Percentiles rank a stretch among this genome's conserved stretches.
Conservation (phyloP, 2,797 vertebrate species). For the Coccyzus lansbergi region DNA sequence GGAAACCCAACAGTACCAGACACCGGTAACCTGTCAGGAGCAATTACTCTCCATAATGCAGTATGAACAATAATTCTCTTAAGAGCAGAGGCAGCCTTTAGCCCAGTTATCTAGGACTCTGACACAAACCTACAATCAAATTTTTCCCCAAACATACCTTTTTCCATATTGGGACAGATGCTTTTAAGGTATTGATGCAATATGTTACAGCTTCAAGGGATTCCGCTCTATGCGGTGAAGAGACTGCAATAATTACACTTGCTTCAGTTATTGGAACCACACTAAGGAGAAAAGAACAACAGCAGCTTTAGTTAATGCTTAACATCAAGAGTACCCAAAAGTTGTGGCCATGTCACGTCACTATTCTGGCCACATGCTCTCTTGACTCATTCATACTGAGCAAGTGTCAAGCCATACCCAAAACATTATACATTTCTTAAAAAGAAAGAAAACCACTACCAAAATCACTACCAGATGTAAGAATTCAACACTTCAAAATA, state of each 20-base stretch:
- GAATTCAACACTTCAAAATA: conserved; percentile 26
- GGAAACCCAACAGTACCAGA: background rate
- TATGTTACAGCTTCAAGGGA: conserved; percentile 86
- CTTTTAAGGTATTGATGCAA: conserved; percentile 87
- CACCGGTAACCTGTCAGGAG: background rate
- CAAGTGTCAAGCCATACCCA: conserved; percentile 46
- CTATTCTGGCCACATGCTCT: conserved; percentile 19
- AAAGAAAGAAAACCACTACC: conserved; percentile 43
- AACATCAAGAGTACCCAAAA: conserved; percentile 9
- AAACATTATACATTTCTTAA: conserved; percentile 37
- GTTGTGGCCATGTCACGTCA: conserved; percentile 34
- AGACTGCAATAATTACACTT: conserved; percentile 89
- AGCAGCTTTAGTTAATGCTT: conserved; percentile 24
- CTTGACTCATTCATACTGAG: conserved; percentile 50
- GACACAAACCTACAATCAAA: background rate
- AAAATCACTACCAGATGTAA: conserved; percentile 33
- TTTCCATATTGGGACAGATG: conserved; percentile 91
- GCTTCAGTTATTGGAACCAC: conserved; percentile 89
- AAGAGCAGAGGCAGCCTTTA: background rate
- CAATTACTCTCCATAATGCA: background rate
- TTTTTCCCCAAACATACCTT: conserved; percentile 79
- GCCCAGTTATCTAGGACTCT: background rate
- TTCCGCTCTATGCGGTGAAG: conserved; percentile 87
- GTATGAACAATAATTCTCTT: background rate
- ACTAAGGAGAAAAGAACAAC: conserved; percentile 66